A percentile compares a stretch with the other conserved stretches of the same genome.
Conservation (phyloP, 1,140 invertebrate genomes). For the Tetramorium parvispinum region DNA sequence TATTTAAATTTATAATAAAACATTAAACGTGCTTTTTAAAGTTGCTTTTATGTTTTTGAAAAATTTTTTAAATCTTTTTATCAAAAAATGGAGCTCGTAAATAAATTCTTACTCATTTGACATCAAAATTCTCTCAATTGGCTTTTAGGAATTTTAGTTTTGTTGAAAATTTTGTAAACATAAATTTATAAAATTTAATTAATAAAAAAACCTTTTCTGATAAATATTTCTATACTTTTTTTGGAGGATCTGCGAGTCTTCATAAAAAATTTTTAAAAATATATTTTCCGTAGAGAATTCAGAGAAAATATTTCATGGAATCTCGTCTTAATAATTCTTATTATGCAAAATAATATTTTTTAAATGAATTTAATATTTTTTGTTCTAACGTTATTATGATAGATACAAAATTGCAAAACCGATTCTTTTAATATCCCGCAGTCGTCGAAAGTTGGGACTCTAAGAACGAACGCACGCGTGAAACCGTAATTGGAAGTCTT, state of each 20-base stretch:
- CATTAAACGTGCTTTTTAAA: not conserved
- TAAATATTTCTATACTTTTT: not conserved
- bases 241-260: not conserved
- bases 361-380: not conserved
- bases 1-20: not conserved
- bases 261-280: not conserved
- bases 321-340: not conserved
- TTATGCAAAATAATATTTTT: not conserved
- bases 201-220: not conserved
- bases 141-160: not conserved
- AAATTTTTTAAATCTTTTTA: not conserved
- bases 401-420: not conserved
- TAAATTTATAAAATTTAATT: constrained; percentile 9
- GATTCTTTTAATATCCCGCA: not conserved
- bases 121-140: not conserved
- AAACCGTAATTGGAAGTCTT: constrained; percentile 8
- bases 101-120: not conserved
- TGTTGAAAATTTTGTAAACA: not conserved
- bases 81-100: not conserved
- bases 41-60: not conserved
- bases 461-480: not conserved
- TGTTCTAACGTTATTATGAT: not conserved
- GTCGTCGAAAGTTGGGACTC: not conserved
- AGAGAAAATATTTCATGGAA: not conserved
- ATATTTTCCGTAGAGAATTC: not conserved